Base-by-base conservation (phyloP, 1,140 invertebrate species). In the Aleiodes sp. region DNA sequence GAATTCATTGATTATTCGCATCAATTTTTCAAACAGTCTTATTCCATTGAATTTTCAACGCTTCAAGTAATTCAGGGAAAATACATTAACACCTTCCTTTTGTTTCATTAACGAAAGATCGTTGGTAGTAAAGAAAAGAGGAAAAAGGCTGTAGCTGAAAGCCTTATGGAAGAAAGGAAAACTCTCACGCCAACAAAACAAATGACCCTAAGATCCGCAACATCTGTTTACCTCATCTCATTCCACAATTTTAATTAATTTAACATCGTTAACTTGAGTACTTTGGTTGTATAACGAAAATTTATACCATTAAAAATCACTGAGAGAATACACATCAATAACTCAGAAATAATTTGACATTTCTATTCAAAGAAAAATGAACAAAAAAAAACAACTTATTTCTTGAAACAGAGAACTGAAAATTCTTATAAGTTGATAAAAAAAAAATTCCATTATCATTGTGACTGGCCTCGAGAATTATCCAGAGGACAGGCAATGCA, bases 1-100 rank as follows among this genome's bases (percentile, higher is more conserved):
- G 19, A 56, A 56, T 56, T 56, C 19, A 56, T 56, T 56, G 46
- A 24, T 24, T 26, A 24, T 26, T 7, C 24, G 12, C 4, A 56
- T 10, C 24, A 24, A 56, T 24, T 9, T 24, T 24, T 21, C 24
- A 56, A 56, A 24, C 24, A 24, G 24, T 56, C 24, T 56, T 28
- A 24, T 10, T 24, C 35, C 29, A 16, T 59, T 26, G 65, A 19
- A 68, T 68, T 68, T 68, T 62, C 28, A 37, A 28, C 65, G n/a
- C 43, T 56, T 29, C 37, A 19, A 19, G 41, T 12, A 33, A 43
- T 60, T 46, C 68, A 41, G 73, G 60, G 65, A 62, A 73, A 72
- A 71, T 69, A 60, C 75, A 76, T 78, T 78, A 76, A 76, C 75
- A 71, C 73, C 67, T 69, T 59, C 24, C n/a, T 24, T 71, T 78